Evolutionary conservation across 53 echinoderm and acorn worm genomes (phyloP), one percentile per base, ranked within the genome.

Genomic region (Actinopyga echinites): DNA sequence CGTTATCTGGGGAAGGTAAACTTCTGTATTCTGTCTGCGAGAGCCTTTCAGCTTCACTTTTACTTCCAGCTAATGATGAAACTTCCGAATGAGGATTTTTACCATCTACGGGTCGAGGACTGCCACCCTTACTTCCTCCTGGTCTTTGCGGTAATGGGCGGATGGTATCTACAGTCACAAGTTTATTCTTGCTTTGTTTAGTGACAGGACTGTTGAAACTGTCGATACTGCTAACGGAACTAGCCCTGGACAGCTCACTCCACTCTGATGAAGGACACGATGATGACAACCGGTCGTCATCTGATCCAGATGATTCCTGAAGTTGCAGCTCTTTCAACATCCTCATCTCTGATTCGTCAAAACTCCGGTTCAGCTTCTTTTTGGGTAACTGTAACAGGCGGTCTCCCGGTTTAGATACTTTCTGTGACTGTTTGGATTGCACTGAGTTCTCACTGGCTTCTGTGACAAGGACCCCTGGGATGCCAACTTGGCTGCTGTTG

Each of bases 71-170:
- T 61, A 80, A 56, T 8, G 87, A 93, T 5, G 91, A 74, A 28
- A 91, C 74, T 24, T 89, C 85, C 20, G 87, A 86, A 44, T 86
- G 77, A n/a, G 88, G 88, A 21, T 90, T 84, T 7, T 85, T 83
- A 37, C 64, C 57, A 44, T 94, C 94, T 20, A 91, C 67, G 59
- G 79, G 83, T 12, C 86, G 91, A 65, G 79, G 54, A n/a, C 60
- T 54, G 21, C 86, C 90, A 17, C 75, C 75, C 30, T 65, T 81
- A 56, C 89, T 87, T 69, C 57, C 37, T 1, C 45, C 36, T 8
- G 95, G 93, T 22, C 93, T 65, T 64, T 86, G 82, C 5, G 95
- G 95, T 1, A 95, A 87, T 1, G 95, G 95, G 4, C 95, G 87
- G 57, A 93, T 93, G 7, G 93, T 91, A 40, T 92, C 94, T 4